These are phyloP conservation scores for Pocillopora verrucosa DNA, from an alignment of 64 coral and sea anemone species.

Conservation along the genomic window DNA sequence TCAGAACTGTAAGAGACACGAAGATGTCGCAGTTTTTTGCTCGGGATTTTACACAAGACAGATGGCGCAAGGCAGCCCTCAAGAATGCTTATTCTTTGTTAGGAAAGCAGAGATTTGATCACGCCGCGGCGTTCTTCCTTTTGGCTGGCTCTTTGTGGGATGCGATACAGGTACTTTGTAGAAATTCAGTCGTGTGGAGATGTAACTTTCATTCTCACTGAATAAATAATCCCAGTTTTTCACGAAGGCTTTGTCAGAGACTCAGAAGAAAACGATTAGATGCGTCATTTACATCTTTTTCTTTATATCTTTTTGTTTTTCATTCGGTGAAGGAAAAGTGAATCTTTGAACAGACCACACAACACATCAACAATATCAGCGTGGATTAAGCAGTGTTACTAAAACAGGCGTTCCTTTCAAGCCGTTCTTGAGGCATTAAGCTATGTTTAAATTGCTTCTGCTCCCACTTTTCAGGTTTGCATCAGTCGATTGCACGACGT, in stretches of 20 bases:
- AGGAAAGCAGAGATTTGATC: conserved; percentile 98
- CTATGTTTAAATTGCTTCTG: neutral
- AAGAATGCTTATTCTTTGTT: conserved; percentile 96
- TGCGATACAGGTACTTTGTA: conserved; percentile 75
- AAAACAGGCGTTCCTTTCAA: neutral
- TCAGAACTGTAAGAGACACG: conserved; percentile 84
- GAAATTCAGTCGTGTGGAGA: too few species aligned
- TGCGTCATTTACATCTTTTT: neutral
- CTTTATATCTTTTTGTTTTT: neutral
- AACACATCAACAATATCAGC: too few species aligned
- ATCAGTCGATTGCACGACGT: conserved; percentile 84
- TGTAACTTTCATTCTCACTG: too few species aligned
- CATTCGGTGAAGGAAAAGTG: too few species aligned
- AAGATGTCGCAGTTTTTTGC: conserved; percentile 94
- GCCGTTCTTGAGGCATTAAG: neutral
- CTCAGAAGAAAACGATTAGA: too few species aligned
- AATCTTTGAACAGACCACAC: too few species aligned
- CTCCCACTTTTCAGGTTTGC: conserved; percentile 51
- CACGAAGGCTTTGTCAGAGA: too few species aligned
- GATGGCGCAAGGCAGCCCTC: conserved; percentile 96
- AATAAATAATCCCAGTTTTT: too few species aligned
- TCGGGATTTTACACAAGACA: conserved; percentile 82
- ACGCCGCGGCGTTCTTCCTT: conserved; percentile 95
- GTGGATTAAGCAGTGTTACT: too few species aligned
- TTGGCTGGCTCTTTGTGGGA: conserved; percentile 96